phyloP scores from a whole-genome alignment of 2,888 invertebrate species.

The Conomelus anceps region DNA sequence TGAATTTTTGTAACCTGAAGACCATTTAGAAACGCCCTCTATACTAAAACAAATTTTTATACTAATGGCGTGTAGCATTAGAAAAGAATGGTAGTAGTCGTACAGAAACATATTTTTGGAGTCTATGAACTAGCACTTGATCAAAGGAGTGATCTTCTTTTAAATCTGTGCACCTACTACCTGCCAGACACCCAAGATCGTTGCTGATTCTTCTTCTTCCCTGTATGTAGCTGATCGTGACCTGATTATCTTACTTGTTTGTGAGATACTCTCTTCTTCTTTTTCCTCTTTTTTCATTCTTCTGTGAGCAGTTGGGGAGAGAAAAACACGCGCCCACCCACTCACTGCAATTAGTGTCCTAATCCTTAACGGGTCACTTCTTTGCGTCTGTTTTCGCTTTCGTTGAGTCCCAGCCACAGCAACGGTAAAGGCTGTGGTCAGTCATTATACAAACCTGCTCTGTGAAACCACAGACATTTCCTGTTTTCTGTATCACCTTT shows the following conservation, averaged over 20 bases:
- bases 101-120: too few relatives aligned
- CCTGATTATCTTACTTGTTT: not conserved
- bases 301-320: not conserved
- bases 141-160: too few relatives aligned
- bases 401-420: not conserved
- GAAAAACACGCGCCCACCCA: not conserved
- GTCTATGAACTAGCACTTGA: too few relatives aligned
- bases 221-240: not conserved
- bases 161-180: too few relatives aligned
- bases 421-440: not conserved
- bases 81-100: too few relatives aligned
- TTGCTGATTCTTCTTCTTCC: not conserved
- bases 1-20: too few relatives aligned
- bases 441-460: not conserved
- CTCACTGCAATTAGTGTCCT: not conserved
- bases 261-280: too few relatives aligned
- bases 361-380: not conserved
- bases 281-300: not conserved
- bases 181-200: too few relatives aligned
- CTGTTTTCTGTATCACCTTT: not conserved
- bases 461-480: not conserved
- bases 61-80: too few relatives aligned
- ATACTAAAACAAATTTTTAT: too few relatives aligned
- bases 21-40: too few relatives aligned
- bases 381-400: not conserved